Percentiles rank a stretch among this genome's conserved stretches.
Evolutionary conservation across 2,797 vertebrate genomes (phyloP).

Genomic region (Centroberyx gerrardi): DNA sequence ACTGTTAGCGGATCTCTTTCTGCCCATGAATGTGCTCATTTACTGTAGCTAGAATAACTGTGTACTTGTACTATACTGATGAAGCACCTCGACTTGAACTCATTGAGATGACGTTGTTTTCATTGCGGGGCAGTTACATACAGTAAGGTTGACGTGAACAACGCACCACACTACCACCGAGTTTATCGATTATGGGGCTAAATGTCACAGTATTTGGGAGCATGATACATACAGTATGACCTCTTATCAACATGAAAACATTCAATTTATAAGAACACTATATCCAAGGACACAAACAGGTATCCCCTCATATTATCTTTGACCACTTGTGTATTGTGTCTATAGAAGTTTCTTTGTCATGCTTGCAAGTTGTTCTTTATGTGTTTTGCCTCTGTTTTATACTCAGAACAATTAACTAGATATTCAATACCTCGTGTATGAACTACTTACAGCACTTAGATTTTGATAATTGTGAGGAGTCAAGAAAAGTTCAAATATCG

Average conservation of each 20-base stretch:
- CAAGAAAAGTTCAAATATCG: conserved; percentile 81
- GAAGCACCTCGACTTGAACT: conserved; percentile 49
- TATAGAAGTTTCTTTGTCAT: conserved; percentile 83
- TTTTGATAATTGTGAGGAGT: conserved; percentile 84
- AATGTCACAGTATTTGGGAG: conserved; percentile 52
- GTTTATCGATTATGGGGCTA: conserved; percentile 33
- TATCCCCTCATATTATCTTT: conserved; percentile 81
- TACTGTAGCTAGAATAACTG: conserved; percentile 52
- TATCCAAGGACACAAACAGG: conserved; percentile 70
- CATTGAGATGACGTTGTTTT: conserved; percentile 27
- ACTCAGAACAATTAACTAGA: conserved; percentile 81
- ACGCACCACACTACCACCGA: conserved; percentile 27
- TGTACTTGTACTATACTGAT: conserved; percentile 25
- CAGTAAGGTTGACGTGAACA: conserved; percentile 12
- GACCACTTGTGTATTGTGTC: conserved; percentile 81
- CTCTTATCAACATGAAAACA: conserved; percentile 64
- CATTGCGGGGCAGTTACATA: neutral
- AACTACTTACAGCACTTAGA: conserved; percentile 89
- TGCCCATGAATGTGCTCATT: conserved; percentile 32
- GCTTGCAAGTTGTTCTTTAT: conserved; percentile 84
- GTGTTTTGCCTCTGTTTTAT: conserved; percentile 85
- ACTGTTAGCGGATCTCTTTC: conserved; percentile 3
- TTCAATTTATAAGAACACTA: conserved; percentile 68
- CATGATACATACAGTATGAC: conserved; percentile 61
- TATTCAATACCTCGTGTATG: conserved; percentile 86